phyloP scores from a whole-genome alignment of 1,140 invertebrate species.

The Gryon sp. region DNA sequence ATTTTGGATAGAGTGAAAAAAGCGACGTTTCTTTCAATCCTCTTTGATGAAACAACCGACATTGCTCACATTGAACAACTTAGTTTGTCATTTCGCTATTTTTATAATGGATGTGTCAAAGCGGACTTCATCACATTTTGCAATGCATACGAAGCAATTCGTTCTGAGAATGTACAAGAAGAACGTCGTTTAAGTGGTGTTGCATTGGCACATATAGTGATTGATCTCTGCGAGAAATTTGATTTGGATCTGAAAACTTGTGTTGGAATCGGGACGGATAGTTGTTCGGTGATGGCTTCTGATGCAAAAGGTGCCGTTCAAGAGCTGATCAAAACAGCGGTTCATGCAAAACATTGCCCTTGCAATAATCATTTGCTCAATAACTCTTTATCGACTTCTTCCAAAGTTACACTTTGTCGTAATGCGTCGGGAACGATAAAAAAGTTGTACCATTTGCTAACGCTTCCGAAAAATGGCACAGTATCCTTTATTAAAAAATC shows the following conservation, averaged over 20 bases:
- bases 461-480: slow-evolving; percentile 54
- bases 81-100: slow-evolving; percentile 59
- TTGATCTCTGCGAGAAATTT: slow-evolving; percentile 47
- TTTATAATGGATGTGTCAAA: slow-evolving; percentile 15
- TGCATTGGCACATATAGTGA: slow-evolving; percentile 47
- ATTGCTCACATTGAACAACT: slow-evolving; percentile 62
- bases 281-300: slow-evolving; percentile 63
- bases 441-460: slow-evolving; percentile 62
- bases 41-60: slow-evolving; percentile 70
- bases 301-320: slow-evolving; percentile 55
- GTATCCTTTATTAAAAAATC: too few relatives aligned
- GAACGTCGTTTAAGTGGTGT: slow-evolving; percentile 52
- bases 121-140: slow-evolving; percentile 63
- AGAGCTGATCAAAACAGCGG: slow-evolving; percentile 39
- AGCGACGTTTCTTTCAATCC: slow-evolving; percentile 52
- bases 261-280: slow-evolving; percentile 64
- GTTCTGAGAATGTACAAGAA: slow-evolving; percentile 19
- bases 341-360: slow-evolving; percentile 53
- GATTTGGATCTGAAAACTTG: slow-evolving; percentile 52
- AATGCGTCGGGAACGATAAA: slow-evolving; percentile 61
- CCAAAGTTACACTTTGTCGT: slow-evolving; percentile 39
- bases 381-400: slow-evolving; percentile 52
- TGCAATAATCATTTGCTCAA: slow-evolving; percentile 64
- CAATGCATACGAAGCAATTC: slow-evolving; percentile 48
- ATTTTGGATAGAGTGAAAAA: slow-evolving; percentile 56